Base-by-base conservation (phyloP, 2,797 vertebrate genomes). In the Iguana delicatissima region DNA sequence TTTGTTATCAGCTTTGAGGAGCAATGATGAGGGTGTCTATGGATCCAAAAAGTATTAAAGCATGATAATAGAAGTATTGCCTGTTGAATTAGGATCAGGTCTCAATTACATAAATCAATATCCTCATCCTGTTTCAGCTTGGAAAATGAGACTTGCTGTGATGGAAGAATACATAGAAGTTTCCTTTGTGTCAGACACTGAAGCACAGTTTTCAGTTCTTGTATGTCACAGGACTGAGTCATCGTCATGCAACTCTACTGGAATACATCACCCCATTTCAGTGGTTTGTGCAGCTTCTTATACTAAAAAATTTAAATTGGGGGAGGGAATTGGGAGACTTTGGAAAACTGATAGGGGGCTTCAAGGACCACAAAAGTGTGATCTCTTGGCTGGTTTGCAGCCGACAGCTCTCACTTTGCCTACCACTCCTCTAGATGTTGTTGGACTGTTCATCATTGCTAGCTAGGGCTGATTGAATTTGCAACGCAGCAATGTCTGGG, bases 71-170 rank as follows among this genome's bases (percentile, higher is more conserved):
- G 72, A 90, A 81, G 10, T 16, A 86, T 62, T 16, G 3, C 14
- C 18, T 38, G 29, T 85, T 67, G 12, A n/a, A 7, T 50, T 50
- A 62, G 79, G 22, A 64, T 55, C 29, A 62, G 22, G 7, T 86
- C 50, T 5, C 52, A 91, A 86, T 93, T 90, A 94, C 93, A 87
- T 0, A 73, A 88, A 90, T 26, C 9, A 5, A 88, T 67, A 81
- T 93, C 93, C 82, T 59, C 35, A 32, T 79, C 80, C 83, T 69
- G 86, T 94, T 92, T 76, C 89, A 97, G 97, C 92, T 90, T 97
- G 97, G 97, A 96, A 96, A 93, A 97, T 97, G 96, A 93, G 32
- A 90, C 81, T 91, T 82, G 81, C 80, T 92, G 5, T 88, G 59
- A 83, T 1, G 42, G 90, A 35, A 77, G 89, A 92, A 89, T 90